Evolutionary conservation across 2,113 vertebrate species (phyloP).

Genomic region (Peromyscus californicus): DNA sequence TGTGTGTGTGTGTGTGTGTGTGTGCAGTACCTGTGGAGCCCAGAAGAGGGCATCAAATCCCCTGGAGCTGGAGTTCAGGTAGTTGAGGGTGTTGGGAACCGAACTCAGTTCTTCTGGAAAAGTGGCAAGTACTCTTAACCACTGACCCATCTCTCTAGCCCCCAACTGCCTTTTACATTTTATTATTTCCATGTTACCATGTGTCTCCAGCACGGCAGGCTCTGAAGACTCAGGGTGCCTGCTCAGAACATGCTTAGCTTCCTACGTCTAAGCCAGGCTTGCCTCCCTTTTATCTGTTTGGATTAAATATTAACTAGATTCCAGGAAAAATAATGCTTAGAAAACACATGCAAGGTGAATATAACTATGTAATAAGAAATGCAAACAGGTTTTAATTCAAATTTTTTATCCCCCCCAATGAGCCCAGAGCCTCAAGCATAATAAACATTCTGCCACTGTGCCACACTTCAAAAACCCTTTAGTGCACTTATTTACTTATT

Average conservation of each 20-base stretch:
- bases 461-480: no score
- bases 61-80: neutral
- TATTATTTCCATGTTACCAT: neutral
- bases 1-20: neutral
- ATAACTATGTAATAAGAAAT: neutral
- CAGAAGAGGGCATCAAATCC: neutral
- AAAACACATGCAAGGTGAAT: neutral
- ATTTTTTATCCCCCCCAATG: neutral
- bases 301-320: neutral
- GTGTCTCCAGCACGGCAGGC: neutral
- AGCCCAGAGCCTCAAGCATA: neutral
- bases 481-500: neutral
- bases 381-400: neutral
- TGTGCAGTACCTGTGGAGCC: neutral
- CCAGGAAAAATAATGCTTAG: neutral
- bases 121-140: neutral
- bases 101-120: neutral
- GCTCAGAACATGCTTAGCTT: neutral
- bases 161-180: neutral
- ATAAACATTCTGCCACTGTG: rapidly evolving
- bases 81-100: neutral
- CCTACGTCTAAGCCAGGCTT: neutral
- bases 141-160: no score
- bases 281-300: neutral
- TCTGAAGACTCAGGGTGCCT: neutral